Base-by-base conservation (phyloP, 2,113 vertebrate genomes). In the Erinaceus europaeus region DNA sequence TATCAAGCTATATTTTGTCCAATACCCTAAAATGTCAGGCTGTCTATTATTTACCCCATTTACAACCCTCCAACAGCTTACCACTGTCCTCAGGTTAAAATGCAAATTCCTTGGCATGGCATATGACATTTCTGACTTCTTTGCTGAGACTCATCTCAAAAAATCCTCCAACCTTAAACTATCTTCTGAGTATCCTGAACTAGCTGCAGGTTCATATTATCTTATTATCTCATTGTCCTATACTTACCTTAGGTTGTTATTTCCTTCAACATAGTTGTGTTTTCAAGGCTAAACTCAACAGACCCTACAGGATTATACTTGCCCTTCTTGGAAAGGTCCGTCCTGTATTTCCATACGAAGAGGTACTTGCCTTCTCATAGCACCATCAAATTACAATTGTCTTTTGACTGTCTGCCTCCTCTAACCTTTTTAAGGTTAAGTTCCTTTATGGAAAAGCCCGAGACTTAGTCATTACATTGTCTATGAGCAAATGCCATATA, bases 401-500 rank as follows among this genome's bases (percentile, higher is more conserved):
- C 65, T 78, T 80, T 80, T 77, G 55, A 59, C 48, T 92, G 23
- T 64, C 53, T 74, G 75, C 14, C 38, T 83, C 48, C 61, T 84
- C 44, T 27, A 90, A 9, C 53, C 59, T 20, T 44, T 80, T 90
- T 44, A 27, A 88, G 80, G 79, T n/a, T 86, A 82, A 50, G 20
- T 62, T 90, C 46, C 57, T 67, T 68, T 5, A 42, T 3, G 17
- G 13, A 27, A 86, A 17, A 88, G 62, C 72, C 65, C 76, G 13
- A 67, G 21, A 91, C 5, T 42, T 61, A 74, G 40, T 86, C 61
- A 88, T 50, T 86, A 18, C 21, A 53, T 59, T 34, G 17, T 50
- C 68, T 80, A 40, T 36, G 50, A 89, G 90, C 25, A 93, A 64
- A 90, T 69, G 79, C 38, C 52, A 65, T 69, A 52, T 9, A 71